phyloP scores from a whole-genome alignment of 2,888 invertebrate genomes.

The Polyommatus icarus region DNA sequence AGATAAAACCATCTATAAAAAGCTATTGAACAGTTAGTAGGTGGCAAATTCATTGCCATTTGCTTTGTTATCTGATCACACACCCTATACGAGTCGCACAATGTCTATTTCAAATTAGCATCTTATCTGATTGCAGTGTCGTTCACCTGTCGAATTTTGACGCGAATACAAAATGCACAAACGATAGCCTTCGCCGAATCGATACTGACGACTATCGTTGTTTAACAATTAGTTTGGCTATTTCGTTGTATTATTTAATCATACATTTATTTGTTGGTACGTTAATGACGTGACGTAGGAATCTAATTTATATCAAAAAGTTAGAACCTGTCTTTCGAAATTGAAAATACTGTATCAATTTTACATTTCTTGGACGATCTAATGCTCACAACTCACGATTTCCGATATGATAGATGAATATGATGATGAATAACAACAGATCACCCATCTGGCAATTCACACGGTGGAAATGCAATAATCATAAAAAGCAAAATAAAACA shows the following conservation, averaged over 20 bases:
- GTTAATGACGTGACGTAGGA: too few species aligned
- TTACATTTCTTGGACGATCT: too few species aligned
- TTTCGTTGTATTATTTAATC: neutral
- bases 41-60: neutral
- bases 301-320: too few species aligned
- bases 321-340: too few species aligned
- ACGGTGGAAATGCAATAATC: too few species aligned
- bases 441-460: too few species aligned
- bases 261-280: neutral
- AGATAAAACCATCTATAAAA: neutral
- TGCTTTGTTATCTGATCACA: slow-evolving; percentile 15
- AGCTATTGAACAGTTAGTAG: neutral
- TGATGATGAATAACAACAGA: too few species aligned
- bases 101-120: slow-evolving; percentile 25
- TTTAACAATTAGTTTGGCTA: neutral
- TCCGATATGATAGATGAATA: neutral
- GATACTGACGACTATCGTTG: neutral
- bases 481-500: too few species aligned
- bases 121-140: slow-evolving; percentile 32
- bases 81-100: neutral
- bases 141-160: slow-evolving; percentile 30
- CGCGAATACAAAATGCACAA: slow-evolving; percentile 7
- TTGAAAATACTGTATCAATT: too few species aligned
- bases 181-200: neutral
- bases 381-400: too few species aligned